phyloP scores from a whole-genome alignment of 2,888 invertebrate species.

The Smittia aterrima region DNA sequence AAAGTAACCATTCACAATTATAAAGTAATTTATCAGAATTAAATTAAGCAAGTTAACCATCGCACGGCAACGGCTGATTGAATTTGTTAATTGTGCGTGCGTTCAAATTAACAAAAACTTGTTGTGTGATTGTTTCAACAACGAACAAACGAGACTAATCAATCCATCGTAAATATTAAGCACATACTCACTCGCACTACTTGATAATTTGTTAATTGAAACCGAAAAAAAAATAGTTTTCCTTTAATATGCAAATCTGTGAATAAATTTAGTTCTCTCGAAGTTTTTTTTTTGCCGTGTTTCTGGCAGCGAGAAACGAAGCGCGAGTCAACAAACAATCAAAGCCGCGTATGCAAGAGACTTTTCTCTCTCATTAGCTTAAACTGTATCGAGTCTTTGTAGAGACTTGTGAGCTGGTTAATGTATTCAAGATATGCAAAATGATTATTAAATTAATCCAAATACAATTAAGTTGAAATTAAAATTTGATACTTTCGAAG shows the following conservation, averaged over 20 bases:
- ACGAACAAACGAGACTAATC: not conserved
- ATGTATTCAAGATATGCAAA: constrained; percentile 40
- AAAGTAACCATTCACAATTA: constrained; percentile 9
- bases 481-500: constrained; percentile 17
- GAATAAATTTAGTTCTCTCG: constrained; percentile 13
- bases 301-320: not conserved
- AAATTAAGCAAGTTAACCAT: constrained; percentile 32
- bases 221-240: not conserved
- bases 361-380: constrained; percentile 27
- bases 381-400: not conserved
- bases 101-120: not conserved
- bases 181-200: not conserved
- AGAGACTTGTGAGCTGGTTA: not conserved
- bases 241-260: constrained; percentile 22
- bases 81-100: constrained; percentile 32
- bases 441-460: constrained; percentile 42
- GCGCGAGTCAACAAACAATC: constrained; percentile 15
- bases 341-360: not conserved
- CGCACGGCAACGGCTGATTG: constrained; percentile 31
- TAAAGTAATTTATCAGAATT: constrained; percentile 25
- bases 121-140: not conserved
- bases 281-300: not conserved
- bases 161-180: not conserved
- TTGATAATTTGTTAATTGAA: constrained; percentile 42
- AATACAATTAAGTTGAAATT: constrained; percentile 36